phyloP scores from a whole-genome alignment of 2,113 vertebrate species.

The Eonycteris spelaea region DNA sequence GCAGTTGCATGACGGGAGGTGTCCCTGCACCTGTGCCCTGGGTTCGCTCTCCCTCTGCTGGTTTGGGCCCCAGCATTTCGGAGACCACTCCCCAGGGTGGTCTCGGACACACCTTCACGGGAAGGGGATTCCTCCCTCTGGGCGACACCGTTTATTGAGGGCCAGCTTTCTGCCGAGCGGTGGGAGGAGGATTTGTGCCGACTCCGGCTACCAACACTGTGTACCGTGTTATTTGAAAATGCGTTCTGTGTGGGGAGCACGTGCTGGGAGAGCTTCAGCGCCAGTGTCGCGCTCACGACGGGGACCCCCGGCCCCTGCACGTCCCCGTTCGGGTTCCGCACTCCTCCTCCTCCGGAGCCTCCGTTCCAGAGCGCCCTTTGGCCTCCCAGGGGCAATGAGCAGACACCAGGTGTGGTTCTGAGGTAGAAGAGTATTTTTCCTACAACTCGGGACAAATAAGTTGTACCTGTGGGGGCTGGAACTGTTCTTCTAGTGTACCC shows the following conservation, averaged over 20 bases:
- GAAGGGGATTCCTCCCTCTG: neutral
- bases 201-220: neutral
- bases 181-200: neutral
- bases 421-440: neutral
- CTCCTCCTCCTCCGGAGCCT: neutral
- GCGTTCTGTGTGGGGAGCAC: neutral
- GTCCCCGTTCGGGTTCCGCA: fast-evolving
- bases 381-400: neutral
- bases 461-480: neutral
- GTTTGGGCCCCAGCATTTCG: neutral
- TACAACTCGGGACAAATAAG: neutral
- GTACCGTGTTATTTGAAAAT: neutral
- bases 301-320: fast-evolving
- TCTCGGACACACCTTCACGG: neutral
- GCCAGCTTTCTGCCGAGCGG: neutral
- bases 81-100: neutral
- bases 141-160: fast-evolving
- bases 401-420: neutral
- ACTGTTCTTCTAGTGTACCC: neutral
- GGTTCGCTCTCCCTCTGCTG: neutral
- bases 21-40: neutral
- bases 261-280: fast-evolving
- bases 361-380: neutral
- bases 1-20: too few relatives aligned
- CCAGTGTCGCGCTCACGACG: fast-evolving